Percentiles rank a stretch among this genome's conserved stretches.
These are phyloP conservation scores for Anastrepha obliqua DNA, from an alignment of 1,140 invertebrate genomes.

Conservation along the genomic window DNA sequence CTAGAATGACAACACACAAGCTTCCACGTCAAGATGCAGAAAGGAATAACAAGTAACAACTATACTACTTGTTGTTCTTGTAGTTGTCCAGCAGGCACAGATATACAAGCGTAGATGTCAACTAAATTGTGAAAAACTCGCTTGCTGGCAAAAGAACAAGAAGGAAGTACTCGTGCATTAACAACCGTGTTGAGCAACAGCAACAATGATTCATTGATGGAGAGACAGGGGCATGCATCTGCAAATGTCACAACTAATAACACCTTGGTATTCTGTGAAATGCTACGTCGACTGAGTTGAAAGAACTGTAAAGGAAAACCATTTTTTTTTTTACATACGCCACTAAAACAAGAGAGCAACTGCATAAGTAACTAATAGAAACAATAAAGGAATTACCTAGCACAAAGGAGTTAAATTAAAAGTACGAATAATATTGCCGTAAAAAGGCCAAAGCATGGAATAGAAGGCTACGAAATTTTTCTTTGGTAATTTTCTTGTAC, in stretches of 20 bases:
- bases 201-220: constrained; percentile 5
- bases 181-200: neutral
- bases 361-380: neutral
- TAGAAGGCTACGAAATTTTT: too few relatives aligned
- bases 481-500: too few relatives aligned
- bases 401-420: too few relatives aligned
- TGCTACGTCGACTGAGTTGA: neutral
- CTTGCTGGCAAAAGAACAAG: neutral
- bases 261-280: neutral
- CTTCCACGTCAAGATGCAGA: neutral
- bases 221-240: neutral
- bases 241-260: constrained; percentile 20
- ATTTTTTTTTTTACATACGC: neutral
- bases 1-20: neutral
- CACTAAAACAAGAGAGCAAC: neutral
- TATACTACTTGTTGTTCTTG: too few relatives aligned
- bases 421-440: too few relatives aligned
- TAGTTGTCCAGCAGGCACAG: too few relatives aligned
- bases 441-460: too few relatives aligned
- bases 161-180: too few relatives aligned
- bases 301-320: constrained; percentile 18
- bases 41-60: neutral
- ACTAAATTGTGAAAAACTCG: neutral
- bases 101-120: neutral
- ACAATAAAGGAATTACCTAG: neutral